Evolutionary conservation across 2,113 vertebrate genomes (phyloP).

Genomic region (Macroglossus sobrinus): DNA sequence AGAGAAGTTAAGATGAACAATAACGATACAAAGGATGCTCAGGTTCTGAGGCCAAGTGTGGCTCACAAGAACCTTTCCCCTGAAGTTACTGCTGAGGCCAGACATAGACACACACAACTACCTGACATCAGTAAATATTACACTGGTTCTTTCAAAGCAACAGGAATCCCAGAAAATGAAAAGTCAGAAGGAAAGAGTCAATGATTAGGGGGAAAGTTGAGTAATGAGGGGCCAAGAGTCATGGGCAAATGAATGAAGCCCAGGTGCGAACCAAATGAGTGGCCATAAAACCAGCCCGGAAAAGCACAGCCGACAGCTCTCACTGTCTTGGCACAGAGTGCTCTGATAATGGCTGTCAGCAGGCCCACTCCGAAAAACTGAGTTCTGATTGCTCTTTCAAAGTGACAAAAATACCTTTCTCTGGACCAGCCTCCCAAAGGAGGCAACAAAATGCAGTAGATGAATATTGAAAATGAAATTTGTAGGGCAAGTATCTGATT

Average conservation of each 20-base stretch:
- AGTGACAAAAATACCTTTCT: not conserved
- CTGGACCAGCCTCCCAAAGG: not conserved
- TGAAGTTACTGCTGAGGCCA: not conserved
- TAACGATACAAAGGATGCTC: not conserved
- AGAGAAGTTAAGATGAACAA: not conserved
- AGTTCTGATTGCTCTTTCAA: not conserved
- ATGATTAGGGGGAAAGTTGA: not conserved
- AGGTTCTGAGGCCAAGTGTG: not conserved
- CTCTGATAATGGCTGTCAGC: not conserved
- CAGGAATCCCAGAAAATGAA: not conserved
- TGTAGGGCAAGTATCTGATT: not conserved
- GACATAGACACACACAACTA: not conserved
- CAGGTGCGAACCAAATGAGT: not conserved
- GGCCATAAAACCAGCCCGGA: not conserved
- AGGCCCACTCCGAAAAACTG: not conserved
- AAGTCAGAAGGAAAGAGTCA: not conserved
- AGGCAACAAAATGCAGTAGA: not conserved
- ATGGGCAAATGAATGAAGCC: not conserved
- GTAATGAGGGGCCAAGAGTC: not conserved
- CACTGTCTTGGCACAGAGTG: not conserved
- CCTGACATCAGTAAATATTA: not conserved
- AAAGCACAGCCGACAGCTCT: not conserved
- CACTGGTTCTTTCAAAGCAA: not conserved
- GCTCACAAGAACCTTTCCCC: not conserved
- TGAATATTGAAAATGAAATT: not conserved